Base-by-base conservation (phyloP, 2,888 invertebrate genomes). In the Miltochrista miniata region DNA sequence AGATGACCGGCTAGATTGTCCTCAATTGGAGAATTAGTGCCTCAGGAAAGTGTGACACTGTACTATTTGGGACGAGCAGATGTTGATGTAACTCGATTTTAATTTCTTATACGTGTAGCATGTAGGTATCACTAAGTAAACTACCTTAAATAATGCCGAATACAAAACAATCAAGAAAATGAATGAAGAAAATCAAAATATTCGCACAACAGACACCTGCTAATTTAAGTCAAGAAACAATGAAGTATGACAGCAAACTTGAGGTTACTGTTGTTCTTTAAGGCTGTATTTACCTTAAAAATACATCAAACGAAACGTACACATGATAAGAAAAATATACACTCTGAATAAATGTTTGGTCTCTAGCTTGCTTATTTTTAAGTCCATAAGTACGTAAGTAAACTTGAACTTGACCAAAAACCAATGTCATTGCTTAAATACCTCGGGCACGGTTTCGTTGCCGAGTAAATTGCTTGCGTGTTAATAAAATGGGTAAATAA, bases 331-430 rank as follows among this genome's bases (percentile, higher is more conserved):
- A 1, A 36, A 49, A 18, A 35, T 45, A 42, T 49, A 54, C 44
- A 48, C 46, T 53, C 51, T 56, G 43, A 53, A 55, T 48, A 59
- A 56, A 63, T 63, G 55, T 67, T 67, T 57, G 60, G 44, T 60
- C 55, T 63, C 60, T 60, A 48, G 60, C 52, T 47, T 48, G 42
- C 31, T 51, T 51, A 55, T 63, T 67, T 65, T 56, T 60, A 55
- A 63, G 40, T 51, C 9, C 42, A 41, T 35, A 38, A 13, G 39
- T 41, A 56, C 35, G n/a, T 35, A 35, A 48, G 38, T 59, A 59
- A 70, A 73, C 85, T 83, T 89, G 85, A 89, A 89, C 88, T 89
- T 89, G 88, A 87, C 87, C 86, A 81, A 79, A 79, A 77, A 72
- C 62, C 77, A 77, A 81, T 76, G 81, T 82, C 77, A 72, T 73